phyloP scores from a whole-genome alignment of 2,888 invertebrate genomes.

The Argyra leucocephala region DNA sequence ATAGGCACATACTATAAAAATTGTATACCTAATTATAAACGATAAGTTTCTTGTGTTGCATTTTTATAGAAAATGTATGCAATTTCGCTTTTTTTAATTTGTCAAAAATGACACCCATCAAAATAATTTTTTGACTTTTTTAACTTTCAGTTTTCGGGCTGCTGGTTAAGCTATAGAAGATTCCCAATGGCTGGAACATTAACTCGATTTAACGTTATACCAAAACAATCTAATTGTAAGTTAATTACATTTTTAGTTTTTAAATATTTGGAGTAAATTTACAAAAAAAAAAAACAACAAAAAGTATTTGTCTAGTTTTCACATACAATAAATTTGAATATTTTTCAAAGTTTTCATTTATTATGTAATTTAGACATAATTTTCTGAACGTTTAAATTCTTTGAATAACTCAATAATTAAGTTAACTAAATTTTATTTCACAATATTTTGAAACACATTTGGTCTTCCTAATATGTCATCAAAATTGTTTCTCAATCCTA shows the following conservation, averaged over 20 bases:
- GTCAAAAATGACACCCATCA: too few relatives aligned
- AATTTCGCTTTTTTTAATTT: too few relatives aligned
- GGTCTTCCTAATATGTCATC: too few relatives aligned
- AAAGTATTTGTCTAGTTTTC: not conserved
- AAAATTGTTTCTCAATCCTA: not conserved
- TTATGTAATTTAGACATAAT: not conserved
- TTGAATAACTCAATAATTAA: not conserved
- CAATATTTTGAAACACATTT: not conserved
- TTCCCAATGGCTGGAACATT: slow-evolving; percentile 66
- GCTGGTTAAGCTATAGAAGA: too few relatives aligned
- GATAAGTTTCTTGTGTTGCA: too few relatives aligned
- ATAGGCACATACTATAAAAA: too few relatives aligned
- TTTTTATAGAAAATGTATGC: too few relatives aligned
- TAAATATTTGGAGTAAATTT: not conserved
- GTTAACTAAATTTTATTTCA: not conserved
- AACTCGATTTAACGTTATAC: slow-evolving; percentile 54
- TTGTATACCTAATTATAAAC: too few relatives aligned
- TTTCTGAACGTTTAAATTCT: not conserved
- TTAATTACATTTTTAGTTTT: slow-evolving; percentile 16
- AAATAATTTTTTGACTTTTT: too few relatives aligned
- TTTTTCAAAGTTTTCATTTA: not conserved
- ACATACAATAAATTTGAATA: not conserved
- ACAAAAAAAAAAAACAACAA: not conserved
- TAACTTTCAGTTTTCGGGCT: too few relatives aligned
- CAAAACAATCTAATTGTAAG: slow-evolving; percentile 56